These are phyloP conservation scores for Vicugna pacos DNA, from an alignment of 2,113 vertebrate species.

Conservation along the genomic window DNA sequence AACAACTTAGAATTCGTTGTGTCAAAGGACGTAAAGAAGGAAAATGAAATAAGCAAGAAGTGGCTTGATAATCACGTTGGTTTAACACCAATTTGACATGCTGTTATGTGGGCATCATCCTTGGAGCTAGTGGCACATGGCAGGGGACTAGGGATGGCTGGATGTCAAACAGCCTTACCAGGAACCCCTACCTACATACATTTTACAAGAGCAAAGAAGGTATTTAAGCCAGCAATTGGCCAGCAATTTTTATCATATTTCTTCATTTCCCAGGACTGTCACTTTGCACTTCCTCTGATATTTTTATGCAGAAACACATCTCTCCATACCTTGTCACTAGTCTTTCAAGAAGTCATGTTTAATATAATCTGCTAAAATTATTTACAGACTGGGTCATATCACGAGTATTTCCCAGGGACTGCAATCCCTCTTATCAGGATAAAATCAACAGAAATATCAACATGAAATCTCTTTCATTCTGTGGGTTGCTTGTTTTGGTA, in stretches of 20 bases:
- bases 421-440: neutral
- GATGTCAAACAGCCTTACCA: neutral
- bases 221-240: neutral
- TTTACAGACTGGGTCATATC: neutral
- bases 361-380: neutral
- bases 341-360: conserved; percentile 36
- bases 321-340: neutral
- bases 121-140: neutral
- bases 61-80: neutral
- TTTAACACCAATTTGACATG: neutral
- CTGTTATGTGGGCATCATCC: neutral
- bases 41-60: neutral
- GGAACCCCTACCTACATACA: neutral
- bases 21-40: neutral
- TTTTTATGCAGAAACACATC: neutral
- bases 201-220: neutral
- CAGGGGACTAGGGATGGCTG: neutral
- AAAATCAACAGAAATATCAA: conserved; percentile 33
- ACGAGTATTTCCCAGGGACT: neutral
- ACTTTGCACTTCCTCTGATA: neutral
- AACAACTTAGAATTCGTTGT: neutral
- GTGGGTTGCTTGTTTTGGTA: neutral
- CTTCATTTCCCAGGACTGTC: neutral
- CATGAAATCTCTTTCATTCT: neutral
- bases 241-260: neutral